Evolutionary conservation across 2,888 invertebrate genomes (phyloP), one percentile per base, ranked within the genome.

Genomic region (Dryomyza anilis): DNA sequence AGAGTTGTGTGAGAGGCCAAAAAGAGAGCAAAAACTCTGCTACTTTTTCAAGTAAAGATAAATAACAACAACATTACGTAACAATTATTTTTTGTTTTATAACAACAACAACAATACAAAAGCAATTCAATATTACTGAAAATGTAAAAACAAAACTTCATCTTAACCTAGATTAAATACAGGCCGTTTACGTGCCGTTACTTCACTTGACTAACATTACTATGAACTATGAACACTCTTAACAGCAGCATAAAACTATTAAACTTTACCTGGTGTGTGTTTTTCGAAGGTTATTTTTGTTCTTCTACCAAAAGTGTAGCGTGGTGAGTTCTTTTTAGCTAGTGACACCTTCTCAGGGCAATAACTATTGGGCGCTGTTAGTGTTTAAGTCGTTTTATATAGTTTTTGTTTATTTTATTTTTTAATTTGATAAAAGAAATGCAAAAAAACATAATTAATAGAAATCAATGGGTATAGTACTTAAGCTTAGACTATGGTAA

Each of bases 271-370:
- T 81, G 81, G 81, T 72, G 81, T 81, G 72, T 74, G 76, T 74
- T 72, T 74, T 71, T 80, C 78, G 81, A 73, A 76, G 74, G 78
- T 75, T 72, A 80, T 74, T 77, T 79, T 81, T 73, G 82, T 81
- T 84, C 90, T 92, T 74, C 90, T 86, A 76, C 82, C 82, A 72
- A 82, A 82, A 70, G 82, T 80, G 78, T 77, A 83, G 73, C 81
- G 78, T 71, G 83, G 82, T 74, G 82, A 79, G 74, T 73, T 80
- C 74, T 75, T 88, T 78, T 78, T 78, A 63, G 76, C 74, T 71
- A 83, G 81, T 76, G 89, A 87, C 48, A 87, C 84, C 77, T 86
- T 87, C 76, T 89, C 89, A 73, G 86, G 85, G 85, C 86, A 85
- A 76, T 84, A 84, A 73, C 81, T 79, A 77, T 81, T 81, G 73